Conservation (phyloP, 2,113 vertebrate species). For the Phaethon lepturus region DNA sequence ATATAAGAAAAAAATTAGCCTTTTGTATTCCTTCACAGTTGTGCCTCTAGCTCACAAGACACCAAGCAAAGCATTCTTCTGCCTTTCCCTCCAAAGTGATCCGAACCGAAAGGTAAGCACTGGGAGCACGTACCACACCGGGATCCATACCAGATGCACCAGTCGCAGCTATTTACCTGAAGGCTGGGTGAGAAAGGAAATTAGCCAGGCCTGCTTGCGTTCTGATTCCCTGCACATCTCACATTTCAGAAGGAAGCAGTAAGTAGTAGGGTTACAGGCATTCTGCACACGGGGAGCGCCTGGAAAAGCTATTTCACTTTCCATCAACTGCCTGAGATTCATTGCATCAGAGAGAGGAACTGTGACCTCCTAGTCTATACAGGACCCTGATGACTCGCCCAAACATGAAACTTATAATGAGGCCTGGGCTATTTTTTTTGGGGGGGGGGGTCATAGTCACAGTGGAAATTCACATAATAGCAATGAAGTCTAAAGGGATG, state of each 20-base stretch:
- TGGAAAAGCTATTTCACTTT: not conserved
- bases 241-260: not conserved
- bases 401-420: not conserved
- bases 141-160: not conserved
- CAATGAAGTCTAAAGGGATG: not conserved
- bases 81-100: not conserved
- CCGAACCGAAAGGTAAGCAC: not conserved
- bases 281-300: not conserved
- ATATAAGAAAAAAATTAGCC: not conserved
- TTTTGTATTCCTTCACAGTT: not conserved
- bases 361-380: not conserved
- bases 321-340: not conserved
- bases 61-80: not conserved
- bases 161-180: not conserved
- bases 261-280: not conserved
- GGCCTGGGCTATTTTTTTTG: not conserved
- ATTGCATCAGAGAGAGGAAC: not conserved
- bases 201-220: accelerated
- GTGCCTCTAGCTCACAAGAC: not conserved
- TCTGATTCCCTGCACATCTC: not conserved
- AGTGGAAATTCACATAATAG: not conserved
- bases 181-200: not conserved
- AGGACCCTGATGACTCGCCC: not conserved
- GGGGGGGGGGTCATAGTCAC: accelerated
- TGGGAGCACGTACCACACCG: too few species aligned